phyloP scores from a whole-genome alignment of 2,888 invertebrate species.

The Andrena haemorrhoa region DNA sequence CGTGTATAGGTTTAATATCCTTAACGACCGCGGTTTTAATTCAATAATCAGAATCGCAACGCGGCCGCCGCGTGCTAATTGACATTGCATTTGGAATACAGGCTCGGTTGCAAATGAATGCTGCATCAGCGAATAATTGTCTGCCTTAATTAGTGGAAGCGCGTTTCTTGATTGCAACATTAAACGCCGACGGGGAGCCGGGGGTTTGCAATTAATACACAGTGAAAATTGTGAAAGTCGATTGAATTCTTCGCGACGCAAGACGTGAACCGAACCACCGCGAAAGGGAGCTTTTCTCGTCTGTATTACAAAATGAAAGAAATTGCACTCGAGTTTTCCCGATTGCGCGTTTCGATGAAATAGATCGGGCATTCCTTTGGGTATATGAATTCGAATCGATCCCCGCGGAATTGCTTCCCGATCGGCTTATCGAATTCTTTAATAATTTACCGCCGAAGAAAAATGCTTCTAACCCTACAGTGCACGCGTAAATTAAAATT shows the following conservation, averaged over 20 bases:
- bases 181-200: background rate
- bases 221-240: constrained; percentile 47
- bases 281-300: background rate
- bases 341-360: background rate
- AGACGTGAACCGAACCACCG: background rate
- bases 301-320: background rate
- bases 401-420: background rate
- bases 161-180: constrained; percentile 14
- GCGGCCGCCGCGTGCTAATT: constrained; percentile 30
- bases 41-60: too few species aligned
- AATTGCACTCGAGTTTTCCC: background rate
- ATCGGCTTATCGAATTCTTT: background rate
- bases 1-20: background rate
- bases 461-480: background rate
- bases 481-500: too few species aligned
- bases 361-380: background rate
- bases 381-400: background rate
- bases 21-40: constrained; percentile 9
- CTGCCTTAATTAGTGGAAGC: constrained; percentile 44
- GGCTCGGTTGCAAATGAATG: background rate
- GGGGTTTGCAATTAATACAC: constrained; percentile 18
- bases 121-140: constrained; percentile 19
- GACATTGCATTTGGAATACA: constrained; percentile 31
- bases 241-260: constrained; percentile 10
- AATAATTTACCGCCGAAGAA: background rate